A percentile compares a stretch with the other conserved stretches of the same genome.
Evolutionary conservation across 2,113 vertebrate species (phyloP).

Genomic region (Erythrolamprus reginae): DNA sequence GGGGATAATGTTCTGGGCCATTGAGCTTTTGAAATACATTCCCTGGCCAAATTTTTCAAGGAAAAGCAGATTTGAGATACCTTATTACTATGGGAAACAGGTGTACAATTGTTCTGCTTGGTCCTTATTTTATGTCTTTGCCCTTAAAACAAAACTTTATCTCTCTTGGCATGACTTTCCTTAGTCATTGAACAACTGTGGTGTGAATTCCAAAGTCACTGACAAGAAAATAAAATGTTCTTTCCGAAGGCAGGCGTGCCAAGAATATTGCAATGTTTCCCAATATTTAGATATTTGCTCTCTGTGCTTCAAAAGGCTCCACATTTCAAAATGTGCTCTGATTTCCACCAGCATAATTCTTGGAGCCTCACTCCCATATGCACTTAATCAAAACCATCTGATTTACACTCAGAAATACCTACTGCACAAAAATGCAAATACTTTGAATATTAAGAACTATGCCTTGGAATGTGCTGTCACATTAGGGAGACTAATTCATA

Average conservation of each 20-base stretch:
- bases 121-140: slow-evolving; percentile 62
- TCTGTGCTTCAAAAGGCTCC: slow-evolving; percentile 39
- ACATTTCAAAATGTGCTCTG: slow-evolving; percentile 38
- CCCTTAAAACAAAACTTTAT: slow-evolving; percentile 65
- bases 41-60: slow-evolving; percentile 65
- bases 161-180: slow-evolving; percentile 59
- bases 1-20: slow-evolving; percentile 65
- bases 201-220: slow-evolving; percentile 62
- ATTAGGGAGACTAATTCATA: slow-evolving; percentile 35
- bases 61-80: slow-evolving; percentile 59
- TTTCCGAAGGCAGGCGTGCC: slow-evolving; percentile 50
- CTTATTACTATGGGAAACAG: slow-evolving; percentile 66
- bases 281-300: slow-evolving; percentile 49
- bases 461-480: slow-evolving; percentile 29
- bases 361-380: slow-evolving; percentile 31
- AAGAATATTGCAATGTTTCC: slow-evolving; percentile 55
- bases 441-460: slow-evolving; percentile 29
- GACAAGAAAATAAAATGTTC: slow-evolving; percentile 67
- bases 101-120: slow-evolving; percentile 63
- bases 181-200: slow-evolving; percentile 50
- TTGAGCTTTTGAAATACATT: slow-evolving; percentile 64
- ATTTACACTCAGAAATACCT: slow-evolving; percentile 44
- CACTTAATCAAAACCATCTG: slow-evolving; percentile 60
- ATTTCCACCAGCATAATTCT: slow-evolving; percentile 38
- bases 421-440: slow-evolving; percentile 47